A percentile compares a stretch with the other conserved stretches of the same genome.
These are phyloP conservation scores for Lordiphosa mommai DNA, from an alignment of 1,140 invertebrate species.

Conservation along the genomic window DNA sequence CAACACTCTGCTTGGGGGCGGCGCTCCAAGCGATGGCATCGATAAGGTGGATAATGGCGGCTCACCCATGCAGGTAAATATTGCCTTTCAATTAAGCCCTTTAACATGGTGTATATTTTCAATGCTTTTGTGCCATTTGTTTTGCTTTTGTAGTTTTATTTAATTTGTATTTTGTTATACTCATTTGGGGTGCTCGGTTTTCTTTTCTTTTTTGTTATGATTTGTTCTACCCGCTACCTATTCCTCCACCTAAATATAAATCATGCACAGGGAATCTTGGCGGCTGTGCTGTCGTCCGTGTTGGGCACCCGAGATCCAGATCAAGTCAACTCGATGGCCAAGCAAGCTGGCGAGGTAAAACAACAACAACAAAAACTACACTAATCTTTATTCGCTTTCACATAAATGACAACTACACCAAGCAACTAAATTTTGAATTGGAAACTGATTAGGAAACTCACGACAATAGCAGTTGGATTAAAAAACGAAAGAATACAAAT, in stretches of 20 bases:
- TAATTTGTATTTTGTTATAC: slow-evolving; percentile 37
- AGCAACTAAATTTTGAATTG: slow-evolving; percentile 51
- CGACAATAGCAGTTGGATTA: no score
- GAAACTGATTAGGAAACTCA: no score
- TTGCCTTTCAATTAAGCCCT: slow-evolving; percentile 19
- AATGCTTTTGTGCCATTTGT: slow-evolving; percentile 54
- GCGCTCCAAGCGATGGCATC: slow-evolving; percentile 87
- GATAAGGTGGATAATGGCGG: slow-evolving; percentile 92
- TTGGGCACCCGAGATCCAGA: slow-evolving; percentile 93
- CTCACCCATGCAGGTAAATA: slow-evolving; percentile 90
- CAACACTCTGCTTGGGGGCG: slow-evolving; percentile 89
- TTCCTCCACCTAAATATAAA: slow-evolving; percentile 43
- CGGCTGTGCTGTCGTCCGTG: slow-evolving; percentile 91
- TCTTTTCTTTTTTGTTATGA: slow-evolving; percentile 39
- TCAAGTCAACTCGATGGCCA: slow-evolving; percentile 93
- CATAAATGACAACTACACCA: slow-evolving; percentile 22
- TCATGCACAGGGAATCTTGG: slow-evolving; percentile 88
- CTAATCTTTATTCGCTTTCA: slow-evolving; percentile 51
- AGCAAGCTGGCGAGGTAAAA: slow-evolving; percentile 94
- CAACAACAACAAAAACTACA: slow-evolving; percentile 3
- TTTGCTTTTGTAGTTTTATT: slow-evolving; percentile 32
- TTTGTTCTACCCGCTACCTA: slow-evolving; percentile 8
- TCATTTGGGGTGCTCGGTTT: slow-evolving; percentile 49
- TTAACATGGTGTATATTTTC: slow-evolving; percentile 29
- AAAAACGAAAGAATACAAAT: no score